Evolutionary conservation across 2,113 vertebrate species (phyloP).

Genomic region (Oryzias javanicus): DNA sequence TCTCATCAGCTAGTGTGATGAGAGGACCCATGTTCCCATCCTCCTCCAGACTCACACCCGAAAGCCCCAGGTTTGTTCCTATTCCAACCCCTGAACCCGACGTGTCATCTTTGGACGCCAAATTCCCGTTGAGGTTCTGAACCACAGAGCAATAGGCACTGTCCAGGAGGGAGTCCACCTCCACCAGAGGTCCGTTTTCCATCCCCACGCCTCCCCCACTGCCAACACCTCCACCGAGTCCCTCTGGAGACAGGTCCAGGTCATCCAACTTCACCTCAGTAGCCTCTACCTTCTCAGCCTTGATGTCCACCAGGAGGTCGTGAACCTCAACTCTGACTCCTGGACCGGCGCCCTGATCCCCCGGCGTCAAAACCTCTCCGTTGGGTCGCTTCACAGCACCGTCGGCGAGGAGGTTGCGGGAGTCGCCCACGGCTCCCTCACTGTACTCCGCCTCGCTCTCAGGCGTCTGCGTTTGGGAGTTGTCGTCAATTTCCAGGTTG

Average conservation of each 20-base stretch:
- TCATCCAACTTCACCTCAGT: conserved; percentile 98
- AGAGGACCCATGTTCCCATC: conserved; percentile 92
- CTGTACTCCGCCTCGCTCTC: conserved; percentile 96
- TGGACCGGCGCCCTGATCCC: conserved; percentile 69
- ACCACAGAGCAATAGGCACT: conserved; percentile 97
- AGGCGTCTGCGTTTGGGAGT: conserved; percentile 94
- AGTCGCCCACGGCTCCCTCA: conserved; percentile 71
- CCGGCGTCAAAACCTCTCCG: conserved; percentile 77
- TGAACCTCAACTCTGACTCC: conserved; percentile 96
- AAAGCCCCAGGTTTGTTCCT: conserved; percentile 52
- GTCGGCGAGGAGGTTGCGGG: conserved; percentile 89
- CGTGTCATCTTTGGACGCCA: conserved; percentile 83
- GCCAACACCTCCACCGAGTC: conserved; percentile 80
- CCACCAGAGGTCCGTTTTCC: conserved; percentile 92
- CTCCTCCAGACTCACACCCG: conserved; percentile 66
- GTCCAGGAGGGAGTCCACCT: conserved; percentile 93
- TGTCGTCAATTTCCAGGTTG: conserved; percentile 93
- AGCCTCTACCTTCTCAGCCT: conserved; percentile 98
- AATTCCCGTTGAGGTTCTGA: conserved; percentile 90
- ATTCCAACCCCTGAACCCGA: conserved; percentile 52
- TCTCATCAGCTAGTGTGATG: conserved; percentile 96
- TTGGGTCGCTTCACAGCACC: conserved; percentile 82
- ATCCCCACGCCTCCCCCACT: conserved; percentile 86
- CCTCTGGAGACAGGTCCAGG: conserved; percentile 95
- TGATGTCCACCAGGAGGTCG: conserved; percentile 92